Evolutionary conservation across 2,888 invertebrate species (phyloP), one percentile per base, ranked within the genome.

Genomic region (Syrista parreyssii): DNA sequence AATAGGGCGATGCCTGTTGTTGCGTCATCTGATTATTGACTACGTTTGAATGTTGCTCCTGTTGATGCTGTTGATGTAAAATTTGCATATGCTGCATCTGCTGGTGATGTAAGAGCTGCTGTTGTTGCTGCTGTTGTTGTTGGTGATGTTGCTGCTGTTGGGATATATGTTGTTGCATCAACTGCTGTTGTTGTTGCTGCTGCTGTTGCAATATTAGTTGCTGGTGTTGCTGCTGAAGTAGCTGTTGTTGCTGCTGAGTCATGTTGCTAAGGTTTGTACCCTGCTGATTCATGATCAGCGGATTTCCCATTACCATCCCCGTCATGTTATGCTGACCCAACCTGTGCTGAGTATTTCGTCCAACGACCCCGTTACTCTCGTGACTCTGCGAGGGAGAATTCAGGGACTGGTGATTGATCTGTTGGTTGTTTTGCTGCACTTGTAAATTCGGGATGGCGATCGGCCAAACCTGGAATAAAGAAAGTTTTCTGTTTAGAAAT

Each of bases 211-310:
- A 84, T 68, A 85, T 85, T 32, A 86, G 87, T 69, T 84, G 83
- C 68, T 88, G 83, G 68, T 87, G 84, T 72, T 89, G 89, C 68
- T 88, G 89, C 40, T 88, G 89, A 30, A 87, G 73, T 71, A 77
- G 87, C 68, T 89, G 89, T 33, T 88, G 89, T 12, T 88, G 89
- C 32, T 87, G 86, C 68, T 88, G 87, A 15, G 83, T 78, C 76
- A 78, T 79, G 40, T 86, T 85, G 74, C 86, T 86, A 55, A 89
- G 88, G 83, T 88, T 89, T 12, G 86, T 78, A 55, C 82, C 79
- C 78, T 88, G 89, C 81, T 91, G 90, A 85, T 90, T 90, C 88
- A 89, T 88, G 35, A 91, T 87, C 85, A 90, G 80, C 73, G 89
- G 86, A 83, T 90, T 90, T 68, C 88, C 86, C 89, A 91, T 89